Percentiles rank a stretch among this genome's conserved stretches.
Conservation (phyloP, 2,888 invertebrate species). For the Villa cingulata region DNA sequence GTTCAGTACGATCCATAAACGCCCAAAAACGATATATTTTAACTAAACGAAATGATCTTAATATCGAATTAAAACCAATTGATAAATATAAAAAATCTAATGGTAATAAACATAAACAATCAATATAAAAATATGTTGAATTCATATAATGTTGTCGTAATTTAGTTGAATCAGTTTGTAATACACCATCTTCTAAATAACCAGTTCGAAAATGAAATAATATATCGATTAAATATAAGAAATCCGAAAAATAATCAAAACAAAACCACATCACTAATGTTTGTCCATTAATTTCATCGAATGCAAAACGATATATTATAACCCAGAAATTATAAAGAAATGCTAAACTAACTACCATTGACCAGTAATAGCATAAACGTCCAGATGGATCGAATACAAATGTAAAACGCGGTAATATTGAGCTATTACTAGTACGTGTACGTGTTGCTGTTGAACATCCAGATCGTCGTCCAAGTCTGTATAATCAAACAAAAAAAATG, state of each 20-base stretch:
- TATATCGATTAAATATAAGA: constrained; percentile 91
- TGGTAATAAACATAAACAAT: constrained; percentile 93
- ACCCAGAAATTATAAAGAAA: constrained; percentile 97
- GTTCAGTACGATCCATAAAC: constrained; percentile 94
- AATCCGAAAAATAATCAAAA: constrained; percentile 92
- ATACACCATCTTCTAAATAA: constrained; percentile 92
- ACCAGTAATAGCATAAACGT: constrained; percentile 92
- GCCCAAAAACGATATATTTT: constrained; percentile 98
- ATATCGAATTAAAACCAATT: constrained; percentile 91
- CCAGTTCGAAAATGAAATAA: constrained; percentile 96
- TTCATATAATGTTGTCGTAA: constrained; percentile 96
- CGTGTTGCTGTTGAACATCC: constrained; percentile 15
- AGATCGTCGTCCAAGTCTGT: constrained; percentile 19
- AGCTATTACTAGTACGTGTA: constrained; percentile 19
- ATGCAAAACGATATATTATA: constrained; percentile 97
- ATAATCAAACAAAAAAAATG: constrained; percentile 1
- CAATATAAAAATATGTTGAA: constrained; percentile 93
- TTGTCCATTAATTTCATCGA: constrained; percentile 91
- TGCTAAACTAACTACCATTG: constrained; percentile 89
- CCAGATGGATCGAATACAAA: constrained; percentile 98
- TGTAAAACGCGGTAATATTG: constrained; percentile 54
- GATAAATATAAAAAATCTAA: constrained; percentile 96
- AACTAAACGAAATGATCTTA: constrained; percentile 88
- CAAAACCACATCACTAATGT: constrained; percentile 92
- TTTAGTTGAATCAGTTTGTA: constrained; percentile 90